These are phyloP conservation scores for Petroica traversi DNA, from an alignment of 2,113 vertebrate genomes.

Conservation along the genomic window DNA sequence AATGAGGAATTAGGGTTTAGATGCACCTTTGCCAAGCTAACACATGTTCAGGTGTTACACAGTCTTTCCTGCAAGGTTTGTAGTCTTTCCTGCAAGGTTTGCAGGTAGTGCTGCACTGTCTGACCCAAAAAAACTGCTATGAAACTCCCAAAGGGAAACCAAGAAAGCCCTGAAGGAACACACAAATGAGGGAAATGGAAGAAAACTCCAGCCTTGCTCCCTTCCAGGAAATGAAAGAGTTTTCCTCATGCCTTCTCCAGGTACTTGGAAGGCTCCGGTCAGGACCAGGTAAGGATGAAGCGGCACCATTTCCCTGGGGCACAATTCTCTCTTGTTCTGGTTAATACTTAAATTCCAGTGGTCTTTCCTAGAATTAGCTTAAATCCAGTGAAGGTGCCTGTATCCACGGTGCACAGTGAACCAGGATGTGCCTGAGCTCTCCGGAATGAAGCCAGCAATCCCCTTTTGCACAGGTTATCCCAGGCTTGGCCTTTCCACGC, in stretches of 20 bases:
- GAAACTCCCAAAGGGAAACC: background rate
- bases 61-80: background rate
- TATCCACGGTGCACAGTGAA: fast-evolving
- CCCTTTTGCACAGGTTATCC: background rate
- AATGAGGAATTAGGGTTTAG: background rate
- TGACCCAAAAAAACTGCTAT: background rate
- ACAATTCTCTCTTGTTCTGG: background rate
- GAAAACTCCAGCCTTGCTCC: background rate
- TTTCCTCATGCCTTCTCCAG: background rate
- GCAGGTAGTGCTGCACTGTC: background rate
- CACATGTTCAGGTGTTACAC: background rate
- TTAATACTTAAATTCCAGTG: background rate
- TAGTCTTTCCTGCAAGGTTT: background rate
- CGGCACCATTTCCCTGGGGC: background rate
- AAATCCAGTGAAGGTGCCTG: background rate
- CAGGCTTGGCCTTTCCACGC: background rate
- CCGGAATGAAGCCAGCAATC: fast-evolving
- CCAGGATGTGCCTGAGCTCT: too few species aligned
- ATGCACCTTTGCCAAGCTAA: background rate
- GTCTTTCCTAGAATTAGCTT: background rate
- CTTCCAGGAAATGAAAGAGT: background rate
- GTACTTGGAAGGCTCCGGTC: background rate
- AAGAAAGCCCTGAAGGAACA: background rate
- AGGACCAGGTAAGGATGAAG: background rate
- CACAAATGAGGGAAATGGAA: background rate